Evolutionary conservation across 2,113 vertebrate species (phyloP).

Genomic region (Muntiacus reevesi): DNA sequence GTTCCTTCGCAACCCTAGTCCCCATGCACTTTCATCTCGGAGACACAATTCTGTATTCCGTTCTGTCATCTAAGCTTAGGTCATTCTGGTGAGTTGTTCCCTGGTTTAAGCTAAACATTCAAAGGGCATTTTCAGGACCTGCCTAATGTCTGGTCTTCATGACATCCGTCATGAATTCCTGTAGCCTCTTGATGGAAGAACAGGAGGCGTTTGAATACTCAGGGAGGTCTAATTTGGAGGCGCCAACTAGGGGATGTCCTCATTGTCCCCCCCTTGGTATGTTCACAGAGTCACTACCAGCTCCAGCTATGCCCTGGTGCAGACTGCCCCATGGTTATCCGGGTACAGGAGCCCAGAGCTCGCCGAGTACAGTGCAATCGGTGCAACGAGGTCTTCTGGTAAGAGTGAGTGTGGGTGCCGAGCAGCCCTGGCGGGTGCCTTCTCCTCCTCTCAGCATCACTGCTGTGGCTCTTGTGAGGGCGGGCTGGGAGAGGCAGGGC

Average conservation of each 20-base stretch:
- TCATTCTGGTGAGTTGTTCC: background rate
- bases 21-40: background rate
- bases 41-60: background rate
- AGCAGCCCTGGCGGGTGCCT: background rate
- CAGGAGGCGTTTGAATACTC: background rate
- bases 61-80: background rate
- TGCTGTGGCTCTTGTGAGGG: background rate
- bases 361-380: constrained; percentile 98
- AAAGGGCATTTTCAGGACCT: background rate
- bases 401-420: constrained; percentile 71
- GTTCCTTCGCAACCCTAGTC: background rate
- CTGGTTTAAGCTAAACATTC: background rate
- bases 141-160: background rate
- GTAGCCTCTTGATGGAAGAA: background rate
- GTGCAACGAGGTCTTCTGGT: constrained; percentile 99
- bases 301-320: constrained; percentile 98
- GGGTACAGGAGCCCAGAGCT: constrained; percentile 97
- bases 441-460: background rate
- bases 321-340: constrained; percentile 99
- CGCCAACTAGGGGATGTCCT: background rate
- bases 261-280: constrained; percentile 46
- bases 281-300: constrained; percentile 95
- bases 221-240: background rate
- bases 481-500: background rate
- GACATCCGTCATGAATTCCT: background rate